Evolutionary conservation across 2,888 invertebrate species (phyloP).

Genomic region (Nephrotoma appendiculata): DNA sequence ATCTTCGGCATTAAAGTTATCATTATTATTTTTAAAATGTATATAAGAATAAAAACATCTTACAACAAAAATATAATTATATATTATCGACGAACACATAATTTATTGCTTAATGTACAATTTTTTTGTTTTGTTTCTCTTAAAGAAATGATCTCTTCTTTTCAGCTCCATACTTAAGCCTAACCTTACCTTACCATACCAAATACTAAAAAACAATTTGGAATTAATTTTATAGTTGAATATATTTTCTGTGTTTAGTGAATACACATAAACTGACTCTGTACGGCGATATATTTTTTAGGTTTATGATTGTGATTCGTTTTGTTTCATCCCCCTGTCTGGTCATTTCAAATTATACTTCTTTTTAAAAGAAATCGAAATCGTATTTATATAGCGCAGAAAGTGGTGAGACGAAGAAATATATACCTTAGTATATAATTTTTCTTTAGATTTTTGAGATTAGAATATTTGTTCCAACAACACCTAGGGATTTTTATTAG

Average conservation of each 20-base stretch:
- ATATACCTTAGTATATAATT: neutral
- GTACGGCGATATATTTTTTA: neutral
- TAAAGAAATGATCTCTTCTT: neutral
- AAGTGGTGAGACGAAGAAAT: neutral
- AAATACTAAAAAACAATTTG: neutral
- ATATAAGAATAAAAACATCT: neutral
- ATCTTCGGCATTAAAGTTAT: neutral
- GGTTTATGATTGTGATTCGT: neutral
- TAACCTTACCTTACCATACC: neutral
- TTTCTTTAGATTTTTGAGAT: neutral
- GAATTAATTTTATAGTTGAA: neutral
- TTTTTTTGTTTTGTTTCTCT: neutral
- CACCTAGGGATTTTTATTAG: neutral
- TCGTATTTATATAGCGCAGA: neutral
- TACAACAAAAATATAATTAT: neutral
- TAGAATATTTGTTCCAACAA: neutral
- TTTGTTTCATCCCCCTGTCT: neutral
- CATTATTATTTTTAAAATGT: neutral
- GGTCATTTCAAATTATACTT: neutral
- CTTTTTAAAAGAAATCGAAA: neutral
- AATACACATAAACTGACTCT: neutral
- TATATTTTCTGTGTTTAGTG: neutral
- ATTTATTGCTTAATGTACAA: neutral
- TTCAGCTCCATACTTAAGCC: neutral
- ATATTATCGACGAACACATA: neutral